Base-by-base conservation (phyloP, 1,140 invertebrate species). In the Cydia strobilella region DNA sequence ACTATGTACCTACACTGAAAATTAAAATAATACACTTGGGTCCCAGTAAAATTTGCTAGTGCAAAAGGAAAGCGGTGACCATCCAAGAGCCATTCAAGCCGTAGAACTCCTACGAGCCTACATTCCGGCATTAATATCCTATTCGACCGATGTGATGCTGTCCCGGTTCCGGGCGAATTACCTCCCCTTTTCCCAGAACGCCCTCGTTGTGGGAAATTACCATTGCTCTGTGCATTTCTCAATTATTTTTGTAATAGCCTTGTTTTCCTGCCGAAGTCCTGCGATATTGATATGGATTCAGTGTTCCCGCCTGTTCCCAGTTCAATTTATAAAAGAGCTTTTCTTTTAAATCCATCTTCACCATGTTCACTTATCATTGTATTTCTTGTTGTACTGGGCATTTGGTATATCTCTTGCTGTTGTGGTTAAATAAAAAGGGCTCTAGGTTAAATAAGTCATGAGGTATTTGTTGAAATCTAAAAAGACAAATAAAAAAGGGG, bases 151-250 rank as follows among this genome's bases (percentile, higher is more conserved):
- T 65, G 27, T 76, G 75, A 72, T 65, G 76, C 74, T 77, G 42
- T 48, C 31, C 27, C 35, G 15, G 35, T 35, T 75, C 42, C 74
- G 59, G 65, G 6, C 63, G 31, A 48, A 54, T 75, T 48, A 75
- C 39, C 65, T 25, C n/a, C 54, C 13, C 13, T 63, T 65, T 18
- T 63, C 45, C 39, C 51, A 42, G 25, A 54, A 66, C 12, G 20
- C 27, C 74, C 63, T 65, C 31, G 45, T 69, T 74, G 45, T 73
- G 72, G 74, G 76, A 75, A 77, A 76, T 76, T 66, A 66, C 54
- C 74, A 80, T 42, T 76, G 76, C 65, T 72, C 65, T 42, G 63
- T 74, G 66, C 76, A 75, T 75, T 77, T 74, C 78, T 77, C 73
- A 75, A 75, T 79, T 79, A 76, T 76, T 74, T 73, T 72, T 63